phyloP scores from a whole-genome alignment of 35 echinoderm and acorn worm genomes.

The Apostichopus japonicus region DNA sequence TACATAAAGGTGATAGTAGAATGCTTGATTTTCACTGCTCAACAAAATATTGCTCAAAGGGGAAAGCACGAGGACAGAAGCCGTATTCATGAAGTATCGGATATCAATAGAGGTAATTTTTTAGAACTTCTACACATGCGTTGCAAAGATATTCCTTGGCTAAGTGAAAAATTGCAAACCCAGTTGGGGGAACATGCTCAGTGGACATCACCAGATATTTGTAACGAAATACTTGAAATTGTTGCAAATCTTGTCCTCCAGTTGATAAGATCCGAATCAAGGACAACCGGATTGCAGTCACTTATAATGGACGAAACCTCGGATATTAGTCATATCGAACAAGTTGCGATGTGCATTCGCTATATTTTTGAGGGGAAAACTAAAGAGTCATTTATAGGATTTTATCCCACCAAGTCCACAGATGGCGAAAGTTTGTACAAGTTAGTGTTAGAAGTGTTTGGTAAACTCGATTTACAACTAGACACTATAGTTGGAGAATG shows the following conservation, averaged over 20 bases:
- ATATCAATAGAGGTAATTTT: constrained; percentile 37
- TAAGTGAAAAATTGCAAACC: constrained; percentile 19
- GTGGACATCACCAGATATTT: constrained; percentile 36
- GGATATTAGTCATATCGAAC: constrained; percentile 51
- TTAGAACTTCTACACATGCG: constrained; percentile 33
- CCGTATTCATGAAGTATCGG: too few species aligned
- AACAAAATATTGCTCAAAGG: constrained; percentile 57
- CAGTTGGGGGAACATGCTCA: too few species aligned
- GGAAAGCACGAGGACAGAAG: too few species aligned
- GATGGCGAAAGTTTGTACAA: too few species aligned
- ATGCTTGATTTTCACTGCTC: too few species aligned
- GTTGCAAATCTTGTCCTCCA: constrained; percentile 40
- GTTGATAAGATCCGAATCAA: constrained; percentile 23
- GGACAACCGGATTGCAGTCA: constrained; percentile 9
- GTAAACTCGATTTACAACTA: constrained; percentile 53
- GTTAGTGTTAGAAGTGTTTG: constrained; percentile 55
- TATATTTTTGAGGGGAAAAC: constrained; percentile 40
- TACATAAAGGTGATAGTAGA: too few species aligned
- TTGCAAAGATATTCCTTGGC: too few species aligned
- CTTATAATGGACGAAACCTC: constrained; percentile 56
- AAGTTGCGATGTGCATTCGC: constrained; percentile 31
- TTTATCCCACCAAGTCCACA: constrained; percentile 48
- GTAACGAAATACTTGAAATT: too few species aligned
- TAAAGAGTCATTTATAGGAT: too few species aligned
- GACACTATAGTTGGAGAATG: constrained; percentile 60